Base-by-base conservation (phyloP, 2,888 invertebrate genomes). In the Nemoura dubitans region DNA sequence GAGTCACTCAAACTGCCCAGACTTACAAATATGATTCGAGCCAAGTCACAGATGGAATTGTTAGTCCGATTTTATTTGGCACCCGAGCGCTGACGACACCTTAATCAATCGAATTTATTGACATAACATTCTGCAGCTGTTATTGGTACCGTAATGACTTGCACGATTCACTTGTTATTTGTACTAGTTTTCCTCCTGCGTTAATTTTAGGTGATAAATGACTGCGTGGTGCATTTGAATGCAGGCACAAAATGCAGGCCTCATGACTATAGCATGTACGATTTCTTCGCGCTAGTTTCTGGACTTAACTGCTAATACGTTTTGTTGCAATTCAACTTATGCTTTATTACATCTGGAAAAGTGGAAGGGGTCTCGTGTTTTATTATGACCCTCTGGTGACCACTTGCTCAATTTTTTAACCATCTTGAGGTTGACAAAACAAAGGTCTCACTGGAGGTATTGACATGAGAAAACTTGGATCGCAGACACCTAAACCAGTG, bases 21-120 rank as follows among this genome's bases (percentile, higher is more conserved):
- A 16, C 16, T 59, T 3, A 21, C 14, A 14, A 3, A 21, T 14
- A 21, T 59, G 1, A 59, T 10, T 21, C 59, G n/a, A 26, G 6
- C 14, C 83, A 29, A 6, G 26, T 3, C 10, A 30, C 43, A n/a
- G 27, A 83, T 29, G 36, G 10, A 36, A 36, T 10, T 36, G 36
- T 36, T 36, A 6, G 5, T 42, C 43, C 14, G 25, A 27, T 83
- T 83, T 83, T 26, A 83, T 0, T 83, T 83, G 81, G 25, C 30
- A 30, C 26, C 36, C 26, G 2, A n/a, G 7, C 82, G 28, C 5
- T 28, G 25, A 26, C 27, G 25, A 36, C 26, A 42, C 43, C 3
- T n/a, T 16, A 83, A 83, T 83, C 42, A 30, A 83, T 83, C n/a
- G 10, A 14, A 81, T n/a, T 10, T 81, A 81, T 81, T 81, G 59